Evolutionary conservation across 2,113 vertebrate species (phyloP).

Genomic region (Nothocercus nigrocapillus): DNA sequence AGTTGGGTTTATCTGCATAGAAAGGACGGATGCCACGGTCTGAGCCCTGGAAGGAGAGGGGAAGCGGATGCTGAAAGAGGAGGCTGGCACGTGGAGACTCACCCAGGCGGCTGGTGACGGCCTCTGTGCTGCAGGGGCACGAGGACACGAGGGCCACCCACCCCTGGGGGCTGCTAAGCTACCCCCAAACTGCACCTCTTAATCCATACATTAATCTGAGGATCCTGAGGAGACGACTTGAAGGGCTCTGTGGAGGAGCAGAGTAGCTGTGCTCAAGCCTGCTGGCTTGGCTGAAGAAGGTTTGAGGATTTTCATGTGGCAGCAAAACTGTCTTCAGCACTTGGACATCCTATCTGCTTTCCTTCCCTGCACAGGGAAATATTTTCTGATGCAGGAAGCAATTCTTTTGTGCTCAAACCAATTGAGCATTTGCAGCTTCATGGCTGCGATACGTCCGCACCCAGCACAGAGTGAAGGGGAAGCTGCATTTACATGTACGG

Average conservation of each 20-base stretch:
- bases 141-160: fast-evolving
- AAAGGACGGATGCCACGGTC: neutral
- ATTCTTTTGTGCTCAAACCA: neutral
- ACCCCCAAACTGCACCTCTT: neutral
- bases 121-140: neutral
- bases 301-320: neutral
- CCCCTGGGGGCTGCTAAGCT: neutral
- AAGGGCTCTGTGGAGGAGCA: neutral
- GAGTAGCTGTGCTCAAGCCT: neutral
- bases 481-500: neutral
- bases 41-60: neutral
- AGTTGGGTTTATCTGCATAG: neutral
- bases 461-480: neutral
- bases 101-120: fast-evolving
- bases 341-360: neutral
- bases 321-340: neutral
- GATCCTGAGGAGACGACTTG: neutral
- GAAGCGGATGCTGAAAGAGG: neutral
- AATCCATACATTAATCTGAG: neutral
- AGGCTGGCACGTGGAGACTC: neutral
- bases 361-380: neutral
- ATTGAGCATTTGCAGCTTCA: fast-evolving
- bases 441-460: neutral
- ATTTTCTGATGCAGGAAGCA: neutral
- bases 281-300: neutral